These are phyloP conservation scores for Notechis scutatus DNA, from an alignment of 2,113 vertebrate species.

Conservation along the genomic window DNA sequence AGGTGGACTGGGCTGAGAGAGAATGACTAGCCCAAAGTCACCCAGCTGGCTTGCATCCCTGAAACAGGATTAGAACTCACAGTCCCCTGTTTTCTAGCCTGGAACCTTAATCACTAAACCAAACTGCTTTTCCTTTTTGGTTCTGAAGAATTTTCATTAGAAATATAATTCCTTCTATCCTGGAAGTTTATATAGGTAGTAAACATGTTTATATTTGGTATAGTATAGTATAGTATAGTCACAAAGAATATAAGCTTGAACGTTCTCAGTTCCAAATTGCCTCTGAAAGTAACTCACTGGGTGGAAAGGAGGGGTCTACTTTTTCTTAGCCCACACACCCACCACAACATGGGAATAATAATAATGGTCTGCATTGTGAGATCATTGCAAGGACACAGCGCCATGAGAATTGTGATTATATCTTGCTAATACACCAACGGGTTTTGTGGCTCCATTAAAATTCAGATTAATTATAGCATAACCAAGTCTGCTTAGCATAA, in stretches of 20 bases:
- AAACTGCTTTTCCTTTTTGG: not conserved
- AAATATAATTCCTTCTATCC: not conserved
- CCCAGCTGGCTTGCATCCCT: not conserved
- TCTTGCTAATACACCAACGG: not conserved
- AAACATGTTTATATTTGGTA: conserved; percentile 2
- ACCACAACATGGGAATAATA: not conserved
- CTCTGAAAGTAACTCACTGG: not conserved
- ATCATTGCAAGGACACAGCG: not conserved
- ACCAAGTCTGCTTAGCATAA: not conserved
- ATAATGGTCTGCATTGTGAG: not conserved
- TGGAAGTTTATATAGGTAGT: not conserved
- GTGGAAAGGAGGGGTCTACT: not conserved
- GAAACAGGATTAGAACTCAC: not conserved
- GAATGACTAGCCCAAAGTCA: not conserved
- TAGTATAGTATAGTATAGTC: not conserved
- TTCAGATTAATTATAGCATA: not conserved
- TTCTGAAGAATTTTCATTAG: not conserved
- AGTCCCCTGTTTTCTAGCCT: not conserved
- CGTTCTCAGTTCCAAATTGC: not conserved
- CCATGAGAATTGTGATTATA: not conserved
- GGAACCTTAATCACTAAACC: not conserved
- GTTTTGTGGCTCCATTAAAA: not conserved
- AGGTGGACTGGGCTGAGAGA: not conserved
- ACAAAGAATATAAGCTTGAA: not conserved
- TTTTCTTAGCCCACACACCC: not conserved